These are phyloP conservation scores for Leptatherina wallacei DNA, from an alignment of 2,797 vertebrate genomes.

Conservation along the genomic window DNA sequence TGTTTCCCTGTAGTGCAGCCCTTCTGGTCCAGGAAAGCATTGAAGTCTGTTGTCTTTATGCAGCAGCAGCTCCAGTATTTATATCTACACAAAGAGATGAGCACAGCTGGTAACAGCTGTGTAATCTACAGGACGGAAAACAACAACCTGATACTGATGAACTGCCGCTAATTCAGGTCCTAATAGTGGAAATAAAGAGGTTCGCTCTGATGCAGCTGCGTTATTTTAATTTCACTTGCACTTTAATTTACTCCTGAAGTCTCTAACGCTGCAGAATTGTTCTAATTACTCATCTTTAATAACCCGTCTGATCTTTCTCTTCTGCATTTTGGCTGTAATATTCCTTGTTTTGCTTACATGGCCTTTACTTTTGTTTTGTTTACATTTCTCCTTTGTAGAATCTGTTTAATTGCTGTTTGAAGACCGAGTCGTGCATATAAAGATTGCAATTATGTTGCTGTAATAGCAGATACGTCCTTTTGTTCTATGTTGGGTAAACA, in stretches of 20 bases:
- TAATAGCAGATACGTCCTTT: not conserved
- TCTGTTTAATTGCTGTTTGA: slow-evolving; percentile 15
- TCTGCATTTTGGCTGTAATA: slow-evolving; percentile 1
- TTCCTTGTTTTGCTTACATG: not conserved
- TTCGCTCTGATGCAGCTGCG: not conserved
- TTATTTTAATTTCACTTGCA: slow-evolving; percentile 2
- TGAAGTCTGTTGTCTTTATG: slow-evolving; percentile 91
- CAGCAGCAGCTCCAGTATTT: slow-evolving; percentile 98
- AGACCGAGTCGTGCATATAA: slow-evolving; percentile 14
- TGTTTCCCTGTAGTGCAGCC: slow-evolving; percentile 90
- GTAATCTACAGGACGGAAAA: not conserved
- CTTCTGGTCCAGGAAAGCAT: slow-evolving; percentile 91
- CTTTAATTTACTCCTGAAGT: not conserved
- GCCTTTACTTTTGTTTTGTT: slow-evolving; percentile 24
- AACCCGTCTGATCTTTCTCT: slow-evolving; percentile 9
- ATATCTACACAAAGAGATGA: slow-evolving; percentile 79
- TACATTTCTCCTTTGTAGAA: not conserved
- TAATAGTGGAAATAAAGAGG: not conserved
- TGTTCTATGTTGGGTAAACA: not conserved
- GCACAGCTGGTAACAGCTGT: not conserved
- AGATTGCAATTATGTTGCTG: slow-evolving; percentile 20
- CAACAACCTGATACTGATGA: not conserved
- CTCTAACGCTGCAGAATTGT: slow-evolving; percentile 8
- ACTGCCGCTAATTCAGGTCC: slow-evolving; percentile 5
- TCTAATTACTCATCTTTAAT: slow-evolving; percentile 13